Evolutionary conservation across 2,113 vertebrate genomes (phyloP).

Genomic region (Myiozetetes cayanensis): DNA sequence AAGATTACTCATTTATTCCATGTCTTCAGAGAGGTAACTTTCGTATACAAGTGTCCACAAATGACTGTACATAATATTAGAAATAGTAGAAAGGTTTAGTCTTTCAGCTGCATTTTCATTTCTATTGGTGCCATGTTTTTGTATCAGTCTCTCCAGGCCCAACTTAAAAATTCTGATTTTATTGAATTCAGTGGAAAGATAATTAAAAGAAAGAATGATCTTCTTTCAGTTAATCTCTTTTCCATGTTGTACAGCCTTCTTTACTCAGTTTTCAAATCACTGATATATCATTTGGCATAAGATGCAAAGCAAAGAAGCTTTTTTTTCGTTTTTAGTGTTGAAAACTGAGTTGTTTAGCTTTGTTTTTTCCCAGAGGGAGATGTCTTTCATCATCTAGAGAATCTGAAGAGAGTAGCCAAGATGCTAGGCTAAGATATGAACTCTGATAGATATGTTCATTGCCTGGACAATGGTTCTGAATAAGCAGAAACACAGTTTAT

Average conservation of each 20-base stretch:
- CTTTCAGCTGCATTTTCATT: conserved; percentile 42
- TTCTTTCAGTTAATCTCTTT: conserved; percentile 13
- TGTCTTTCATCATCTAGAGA: conserved; percentile 36
- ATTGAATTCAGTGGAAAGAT: background rate
- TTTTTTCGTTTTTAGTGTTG: background rate
- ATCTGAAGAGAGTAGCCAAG: conserved; percentile 70
- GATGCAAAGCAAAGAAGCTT: background rate
- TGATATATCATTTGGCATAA: conserved; percentile 1
- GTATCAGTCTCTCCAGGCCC: background rate
- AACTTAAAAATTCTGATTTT: background rate
- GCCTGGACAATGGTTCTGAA: conserved; percentile 69
- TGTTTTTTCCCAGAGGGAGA: background rate
- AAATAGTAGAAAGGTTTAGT: conserved; percentile 10
- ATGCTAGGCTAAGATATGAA: conserved; percentile 22
- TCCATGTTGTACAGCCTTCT: conserved; percentile 20
- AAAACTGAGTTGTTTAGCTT: conserved; percentile 10
- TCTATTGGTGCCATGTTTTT: background rate
- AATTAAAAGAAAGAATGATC: conserved; percentile 11
- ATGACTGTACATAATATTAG: conserved; percentile 11
- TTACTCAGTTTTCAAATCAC: conserved; percentile 45
- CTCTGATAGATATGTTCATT: conserved; percentile 32
- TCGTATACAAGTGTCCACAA: background rate
- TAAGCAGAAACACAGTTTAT: conserved; percentile 70
- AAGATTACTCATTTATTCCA: conserved; percentile 56
- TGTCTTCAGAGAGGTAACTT: conserved; percentile 39